These are phyloP conservation scores for Crotalus tigris DNA, from an alignment of 2,113 vertebrate species.

Conservation along the genomic window DNA sequence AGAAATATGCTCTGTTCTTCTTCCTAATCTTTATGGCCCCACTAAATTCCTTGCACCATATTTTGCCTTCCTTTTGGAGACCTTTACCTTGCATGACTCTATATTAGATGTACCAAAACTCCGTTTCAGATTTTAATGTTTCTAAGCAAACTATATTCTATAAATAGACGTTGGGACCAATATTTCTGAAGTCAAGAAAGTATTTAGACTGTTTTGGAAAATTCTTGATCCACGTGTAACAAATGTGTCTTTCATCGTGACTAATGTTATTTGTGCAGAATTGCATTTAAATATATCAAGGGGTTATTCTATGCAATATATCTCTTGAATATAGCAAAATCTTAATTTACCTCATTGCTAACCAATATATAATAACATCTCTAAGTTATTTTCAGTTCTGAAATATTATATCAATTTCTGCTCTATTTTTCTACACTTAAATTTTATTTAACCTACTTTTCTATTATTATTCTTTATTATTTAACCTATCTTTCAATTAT, in stretches of 20 bases:
- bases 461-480: background rate
- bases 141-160: background rate
- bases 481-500: background rate
- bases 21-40: background rate
- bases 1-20: background rate
- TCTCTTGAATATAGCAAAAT: background rate
- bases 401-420: background rate
- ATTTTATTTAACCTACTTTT: background rate
- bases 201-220: background rate
- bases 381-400: background rate
- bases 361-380: background rate
- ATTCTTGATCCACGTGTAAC: background rate
- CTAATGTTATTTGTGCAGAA: background rate
- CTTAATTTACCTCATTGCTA: background rate
- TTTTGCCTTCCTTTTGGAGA: background rate
- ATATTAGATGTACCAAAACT: background rate
- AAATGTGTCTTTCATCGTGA: background rate
- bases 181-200: background rate
- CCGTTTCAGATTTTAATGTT: background rate
- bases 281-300: background rate
- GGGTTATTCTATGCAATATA: background rate
- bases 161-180: background rate
- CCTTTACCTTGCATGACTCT: background rate
- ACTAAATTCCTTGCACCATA: background rate
- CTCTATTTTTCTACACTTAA: background rate